Conservation (phyloP, 2,113 vertebrate species). For the Galeopterus variegatus region DNA sequence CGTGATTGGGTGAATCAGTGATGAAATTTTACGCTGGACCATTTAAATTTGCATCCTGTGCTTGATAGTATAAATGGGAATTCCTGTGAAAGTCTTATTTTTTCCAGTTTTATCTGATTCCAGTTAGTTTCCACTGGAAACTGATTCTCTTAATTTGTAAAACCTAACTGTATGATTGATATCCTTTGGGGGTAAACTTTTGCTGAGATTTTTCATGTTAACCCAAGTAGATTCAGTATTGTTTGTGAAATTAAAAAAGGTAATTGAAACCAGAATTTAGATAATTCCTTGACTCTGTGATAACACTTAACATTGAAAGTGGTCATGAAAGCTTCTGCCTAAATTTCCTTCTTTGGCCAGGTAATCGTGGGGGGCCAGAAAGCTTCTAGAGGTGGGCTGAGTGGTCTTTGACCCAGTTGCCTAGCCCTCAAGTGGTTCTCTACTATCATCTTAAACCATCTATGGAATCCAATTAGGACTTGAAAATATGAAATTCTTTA, state of each 20-base stretch:
- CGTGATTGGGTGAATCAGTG: not conserved
- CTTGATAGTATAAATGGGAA: not conserved
- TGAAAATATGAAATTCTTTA: not conserved
- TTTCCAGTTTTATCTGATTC: not conserved
- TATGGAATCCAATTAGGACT: not conserved
- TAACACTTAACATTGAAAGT: not conserved
- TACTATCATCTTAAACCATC: not conserved
- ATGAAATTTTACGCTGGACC: not conserved
- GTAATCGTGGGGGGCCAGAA: not conserved
- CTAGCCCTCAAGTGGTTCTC: not conserved
- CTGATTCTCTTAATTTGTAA: not conserved
- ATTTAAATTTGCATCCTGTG: not conserved
- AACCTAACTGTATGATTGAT: not conserved
- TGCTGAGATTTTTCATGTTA: slow-evolving; percentile 18
- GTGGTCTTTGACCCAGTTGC: not conserved
- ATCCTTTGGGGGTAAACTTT: not conserved
- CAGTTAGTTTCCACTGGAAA: slow-evolving; percentile 26
- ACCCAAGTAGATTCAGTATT: not conserved
- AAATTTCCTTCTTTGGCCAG: not conserved
- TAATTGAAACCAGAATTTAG: not conserved
- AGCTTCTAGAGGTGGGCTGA: not conserved
- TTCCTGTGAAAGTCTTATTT: not conserved
- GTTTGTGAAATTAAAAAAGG: not conserved
- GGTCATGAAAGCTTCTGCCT: not conserved
- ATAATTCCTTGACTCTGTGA: not conserved